phyloP scores from a whole-genome alignment of 1,140 invertebrate species.

The Drosophila miranda region DNA sequence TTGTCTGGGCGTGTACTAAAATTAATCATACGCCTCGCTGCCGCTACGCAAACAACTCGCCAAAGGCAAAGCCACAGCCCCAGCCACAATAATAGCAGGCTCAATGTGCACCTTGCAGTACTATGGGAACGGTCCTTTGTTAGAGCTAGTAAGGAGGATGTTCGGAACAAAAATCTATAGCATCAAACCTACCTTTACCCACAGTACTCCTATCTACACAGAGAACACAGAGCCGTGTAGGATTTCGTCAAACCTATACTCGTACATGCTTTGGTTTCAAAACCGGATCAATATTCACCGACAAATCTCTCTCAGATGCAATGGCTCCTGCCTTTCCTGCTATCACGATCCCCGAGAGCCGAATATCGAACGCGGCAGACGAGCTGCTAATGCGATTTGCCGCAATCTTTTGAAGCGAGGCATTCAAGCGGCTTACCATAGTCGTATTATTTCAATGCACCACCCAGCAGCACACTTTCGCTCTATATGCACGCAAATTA shows the following conservation, averaged over 20 bases:
- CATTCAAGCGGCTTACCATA: constrained; percentile 47
- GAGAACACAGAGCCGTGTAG: no score
- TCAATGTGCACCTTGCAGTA: constrained; percentile 34
- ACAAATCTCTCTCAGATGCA: constrained; percentile 2
- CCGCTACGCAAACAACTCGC: constrained; percentile 48
- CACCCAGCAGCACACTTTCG: not conserved
- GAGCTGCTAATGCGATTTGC: constrained; percentile 64
- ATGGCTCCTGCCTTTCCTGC: no score
- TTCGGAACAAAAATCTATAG: no score
- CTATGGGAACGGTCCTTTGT: not conserved
- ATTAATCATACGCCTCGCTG: constrained; percentile 71
- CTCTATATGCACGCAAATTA: constrained; percentile 60
- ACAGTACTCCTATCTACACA: no score
- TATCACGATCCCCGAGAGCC: no score
- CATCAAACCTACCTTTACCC: no score
- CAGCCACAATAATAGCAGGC: constrained; percentile 30
- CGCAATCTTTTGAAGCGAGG: constrained; percentile 51
- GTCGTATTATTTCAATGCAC: constrained; percentile 14
- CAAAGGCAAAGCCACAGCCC: constrained; percentile 10
- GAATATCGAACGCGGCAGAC: constrained; percentile 5
- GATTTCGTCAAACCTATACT: no score
- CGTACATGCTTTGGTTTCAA: not conserved
- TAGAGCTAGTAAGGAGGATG: no score
- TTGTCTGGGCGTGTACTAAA: constrained; percentile 28
- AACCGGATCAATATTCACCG: not conserved